Base-by-base conservation (phyloP, 1,140 invertebrate genomes). In the Cotesia typhae region DNA sequence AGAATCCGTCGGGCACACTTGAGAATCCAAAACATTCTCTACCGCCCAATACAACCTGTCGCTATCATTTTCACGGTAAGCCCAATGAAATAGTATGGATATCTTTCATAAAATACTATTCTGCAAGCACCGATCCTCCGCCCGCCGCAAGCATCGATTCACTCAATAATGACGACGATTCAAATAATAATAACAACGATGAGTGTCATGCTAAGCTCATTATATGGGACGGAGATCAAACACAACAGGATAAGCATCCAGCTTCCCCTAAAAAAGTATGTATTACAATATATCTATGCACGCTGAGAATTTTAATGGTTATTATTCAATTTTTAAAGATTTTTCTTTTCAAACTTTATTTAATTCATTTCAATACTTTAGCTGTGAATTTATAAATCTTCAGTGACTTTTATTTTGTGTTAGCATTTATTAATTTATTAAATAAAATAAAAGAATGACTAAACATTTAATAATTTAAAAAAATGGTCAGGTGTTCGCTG, bases 21-120 rank as follows among this genome's bases (percentile, higher is more conserved):
- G 92, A 94, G 78, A 94, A 92, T 79, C 94, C 94, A 0, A 89
- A 92, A 65, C 94, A 96, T 81, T 95, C 94, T 2, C 81, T 96
- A 60, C 92, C 94, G 0, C 92, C 93, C 0, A 96, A 96, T 82
- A 95, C 94, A 0, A 96, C 94, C 1, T 96, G 95, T 80, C 86
- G 88, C 17, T 91, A 90, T 77, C 86, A 88, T 67, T 90, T 91
- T 72, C 88, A 91, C 83, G 93, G 93, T 12, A 90, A 91, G 57
- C 85, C 89, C 12, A 90, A 92, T 71, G 93, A 95, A 84, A 91
- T 93, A 61, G 92, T 95, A 14, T 95, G 94, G 94, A 89, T 95
- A 71, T 93, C 93, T 1, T 95, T 95, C 77, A 90, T 94, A 79
- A 94, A 94, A 82, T 95, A 94, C 78, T 92, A 94, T 82, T 91